Conservation (phyloP, 2,888 invertebrate genomes). For the Brenthis ino region DNA sequence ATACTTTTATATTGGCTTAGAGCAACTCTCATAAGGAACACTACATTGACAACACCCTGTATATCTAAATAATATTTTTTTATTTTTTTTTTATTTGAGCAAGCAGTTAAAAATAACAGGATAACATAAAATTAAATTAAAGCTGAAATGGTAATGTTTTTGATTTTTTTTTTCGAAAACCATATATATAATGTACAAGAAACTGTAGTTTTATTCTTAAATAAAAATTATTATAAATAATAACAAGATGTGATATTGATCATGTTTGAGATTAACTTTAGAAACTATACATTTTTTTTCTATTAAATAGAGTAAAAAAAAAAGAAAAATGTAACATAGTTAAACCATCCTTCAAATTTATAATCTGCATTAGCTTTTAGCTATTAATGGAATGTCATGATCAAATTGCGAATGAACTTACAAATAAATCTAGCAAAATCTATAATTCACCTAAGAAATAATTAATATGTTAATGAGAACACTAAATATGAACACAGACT, state of each 20-base stretch:
- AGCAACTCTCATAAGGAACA: conserved; percentile 45
- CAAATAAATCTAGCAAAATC: conserved; percentile 11
- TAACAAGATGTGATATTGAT: background rate
- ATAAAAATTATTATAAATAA: background rate
- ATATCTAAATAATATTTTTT: conserved; percentile 41
- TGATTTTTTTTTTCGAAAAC: conserved; percentile 14
- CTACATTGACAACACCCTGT: conserved; percentile 52
- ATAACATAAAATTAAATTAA: conserved; percentile 49
- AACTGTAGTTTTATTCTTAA: background rate
- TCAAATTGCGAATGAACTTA: conserved; percentile 3
- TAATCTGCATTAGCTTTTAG: too few species aligned
- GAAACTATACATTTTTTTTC: too few species aligned
- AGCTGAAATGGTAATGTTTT: conserved; percentile 63
- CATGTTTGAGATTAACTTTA: background rate
- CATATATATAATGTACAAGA: conserved; percentile 18
- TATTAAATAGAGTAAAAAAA: too few species aligned
- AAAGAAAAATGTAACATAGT: too few species aligned
- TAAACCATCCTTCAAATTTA: background rate
- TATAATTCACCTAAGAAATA: conserved; percentile 16
- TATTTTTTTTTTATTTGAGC: conserved; percentile 52
- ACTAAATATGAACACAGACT: background rate
- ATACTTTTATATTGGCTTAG: conserved; percentile 41
- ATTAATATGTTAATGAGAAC: background rate
- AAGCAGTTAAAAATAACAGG: conserved; percentile 40
- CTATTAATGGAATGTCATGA: conserved; percentile 13